Conservation (phyloP, 2,888 invertebrate genomes). For the Rhaphigaster nebulosa region DNA sequence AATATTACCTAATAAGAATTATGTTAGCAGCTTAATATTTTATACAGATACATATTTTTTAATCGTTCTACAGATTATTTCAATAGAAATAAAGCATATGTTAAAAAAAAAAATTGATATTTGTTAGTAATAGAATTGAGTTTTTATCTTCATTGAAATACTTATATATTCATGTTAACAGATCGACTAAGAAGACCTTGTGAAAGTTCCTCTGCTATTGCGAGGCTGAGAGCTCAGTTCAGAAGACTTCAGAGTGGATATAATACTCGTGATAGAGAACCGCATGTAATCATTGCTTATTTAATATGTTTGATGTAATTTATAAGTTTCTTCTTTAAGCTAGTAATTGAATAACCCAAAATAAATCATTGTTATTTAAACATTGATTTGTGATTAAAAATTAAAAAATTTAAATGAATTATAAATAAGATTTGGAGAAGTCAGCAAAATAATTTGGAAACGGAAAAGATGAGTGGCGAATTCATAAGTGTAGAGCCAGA, state of each 20-base stretch:
- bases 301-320: neutral
- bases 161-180: slow-evolving; percentile 10
- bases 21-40: no score
- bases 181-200: slow-evolving; percentile 52
- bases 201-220: slow-evolving; percentile 63
- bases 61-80: no score
- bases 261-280: slow-evolving; percentile 61
- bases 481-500: no score
- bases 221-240: slow-evolving; percentile 64
- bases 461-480: no score
- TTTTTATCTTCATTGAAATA: neutral
- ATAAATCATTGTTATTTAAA: slow-evolving; percentile 1
- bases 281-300: slow-evolving; percentile 58
- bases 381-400: neutral
- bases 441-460: no score
- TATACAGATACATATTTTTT: no score
- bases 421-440: no score
- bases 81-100: neutral
- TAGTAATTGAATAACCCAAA: neutral
- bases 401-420: no score
- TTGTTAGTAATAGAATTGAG: neutral
- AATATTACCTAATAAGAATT: no score
- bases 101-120: neutral
- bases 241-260: slow-evolving; percentile 64
- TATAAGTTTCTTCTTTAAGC: neutral